A percentile compares a stretch with the other conserved stretches of the same genome.
Conservation (phyloP, 2,113 vertebrate species). For the Hipposideros armiger region DNA sequence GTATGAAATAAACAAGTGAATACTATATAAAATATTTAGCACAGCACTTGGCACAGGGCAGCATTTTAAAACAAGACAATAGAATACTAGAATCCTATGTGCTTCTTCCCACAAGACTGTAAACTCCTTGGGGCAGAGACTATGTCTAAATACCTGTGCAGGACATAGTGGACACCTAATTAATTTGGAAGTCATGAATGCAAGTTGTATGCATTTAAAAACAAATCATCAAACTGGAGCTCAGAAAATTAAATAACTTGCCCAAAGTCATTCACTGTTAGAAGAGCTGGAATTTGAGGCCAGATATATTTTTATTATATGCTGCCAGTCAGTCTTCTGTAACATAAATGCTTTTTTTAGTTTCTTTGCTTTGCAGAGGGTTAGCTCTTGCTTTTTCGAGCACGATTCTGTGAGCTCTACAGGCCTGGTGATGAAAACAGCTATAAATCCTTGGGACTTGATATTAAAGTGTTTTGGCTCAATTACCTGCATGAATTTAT, state of each 20-base stretch:
- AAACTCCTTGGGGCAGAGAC: background rate
- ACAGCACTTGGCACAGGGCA: background rate
- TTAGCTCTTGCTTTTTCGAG: constrained; percentile 59
- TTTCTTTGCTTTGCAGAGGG: constrained; percentile 36
- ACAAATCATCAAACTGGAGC: constrained; percentile 6
- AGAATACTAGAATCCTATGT: background rate
- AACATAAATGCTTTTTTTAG: constrained; percentile 18
- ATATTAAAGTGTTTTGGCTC: constrained; percentile 77
- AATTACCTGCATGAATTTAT: constrained; percentile 75
- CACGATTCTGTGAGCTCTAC: constrained; percentile 30
- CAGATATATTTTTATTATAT: background rate
- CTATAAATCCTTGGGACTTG: constrained; percentile 48
- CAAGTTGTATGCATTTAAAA: background rate
- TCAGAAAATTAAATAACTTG: constrained; percentile 8
- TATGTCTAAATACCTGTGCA: background rate
- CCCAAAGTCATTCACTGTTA: background rate
- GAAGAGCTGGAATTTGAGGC: background rate
- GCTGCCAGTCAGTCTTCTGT: background rate
- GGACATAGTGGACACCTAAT: constrained; percentile 21
- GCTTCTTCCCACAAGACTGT: background rate
- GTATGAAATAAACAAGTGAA: constrained; percentile 19
- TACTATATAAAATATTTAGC: background rate
- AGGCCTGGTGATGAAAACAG: constrained; percentile 69
- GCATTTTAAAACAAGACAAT: background rate
- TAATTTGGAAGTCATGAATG: background rate